These are phyloP conservation scores for Phytoseiulus persimilis DNA, from an alignment of 2,888 invertebrate species.

Conservation along the genomic window DNA sequence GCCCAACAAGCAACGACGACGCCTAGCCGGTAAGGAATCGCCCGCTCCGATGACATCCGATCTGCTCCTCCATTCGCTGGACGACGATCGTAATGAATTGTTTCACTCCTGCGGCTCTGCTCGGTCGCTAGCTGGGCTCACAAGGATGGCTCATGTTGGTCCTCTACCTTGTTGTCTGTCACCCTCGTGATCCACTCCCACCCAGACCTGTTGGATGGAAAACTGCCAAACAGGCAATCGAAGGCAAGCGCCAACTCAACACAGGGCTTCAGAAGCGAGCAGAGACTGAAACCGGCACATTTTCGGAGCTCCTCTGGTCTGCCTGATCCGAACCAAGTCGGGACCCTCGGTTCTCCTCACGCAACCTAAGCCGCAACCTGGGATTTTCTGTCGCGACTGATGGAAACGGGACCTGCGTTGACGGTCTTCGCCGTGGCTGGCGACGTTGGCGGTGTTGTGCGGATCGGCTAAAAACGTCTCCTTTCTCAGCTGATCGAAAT, in stretches of 20 bases:
- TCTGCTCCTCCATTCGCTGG: not conserved
- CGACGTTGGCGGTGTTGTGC: not conserved
- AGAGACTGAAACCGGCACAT: no score
- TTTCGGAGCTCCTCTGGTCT: no score
- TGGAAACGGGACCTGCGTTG: not conserved
- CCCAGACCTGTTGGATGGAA: not conserved
- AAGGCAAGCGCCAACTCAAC: not conserved
- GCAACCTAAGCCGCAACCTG: not conserved
- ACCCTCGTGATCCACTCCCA: not conserved
- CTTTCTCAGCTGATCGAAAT: not conserved
- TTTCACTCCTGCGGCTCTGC: not conserved
- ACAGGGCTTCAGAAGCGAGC: no score
- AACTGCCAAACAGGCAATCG: no score
- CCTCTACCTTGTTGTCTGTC: not conserved
- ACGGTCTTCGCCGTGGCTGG: not conserved
- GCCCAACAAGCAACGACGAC: not conserved
- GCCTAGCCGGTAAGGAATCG: not conserved
- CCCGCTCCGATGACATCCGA: slow-evolving; percentile 5
- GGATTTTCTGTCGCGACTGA: not conserved
- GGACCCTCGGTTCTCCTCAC: not conserved
- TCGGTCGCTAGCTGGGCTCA: not conserved
- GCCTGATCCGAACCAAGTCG: no score
- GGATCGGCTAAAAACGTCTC: not conserved
- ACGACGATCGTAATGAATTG: not conserved
- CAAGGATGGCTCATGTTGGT: not conserved